Evolutionary conservation across 2,888 invertebrate species (phyloP).

Genomic region (Adineta ricciae): DNA sequence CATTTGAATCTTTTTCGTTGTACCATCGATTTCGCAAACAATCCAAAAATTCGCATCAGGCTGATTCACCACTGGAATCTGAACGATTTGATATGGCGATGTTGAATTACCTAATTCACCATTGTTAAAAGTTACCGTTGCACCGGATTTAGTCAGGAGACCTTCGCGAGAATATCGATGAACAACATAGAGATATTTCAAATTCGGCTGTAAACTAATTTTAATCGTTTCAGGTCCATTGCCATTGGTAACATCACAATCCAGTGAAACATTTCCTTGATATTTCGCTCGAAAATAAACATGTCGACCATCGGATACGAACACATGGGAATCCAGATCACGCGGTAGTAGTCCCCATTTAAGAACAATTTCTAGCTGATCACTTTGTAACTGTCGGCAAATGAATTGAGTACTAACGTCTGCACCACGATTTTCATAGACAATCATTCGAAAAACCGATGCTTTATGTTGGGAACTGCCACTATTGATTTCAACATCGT

Average conservation of each 20-base stretch:
- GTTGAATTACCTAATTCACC: background rate
- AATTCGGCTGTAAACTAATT: background rate
- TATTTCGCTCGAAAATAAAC: background rate
- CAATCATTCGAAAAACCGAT: background rate
- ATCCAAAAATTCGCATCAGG: background rate
- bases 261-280: background rate
- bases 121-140: background rate
- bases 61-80: background rate
- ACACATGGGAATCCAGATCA: background rate
- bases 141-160: background rate
- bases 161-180: background rate
- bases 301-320: background rate
- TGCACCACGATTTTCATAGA: background rate
- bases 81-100: background rate
- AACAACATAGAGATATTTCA: background rate
- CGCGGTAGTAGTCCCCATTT: background rate
- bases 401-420: background rate
- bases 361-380: background rate
- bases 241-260: background rate
- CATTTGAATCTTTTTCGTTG: background rate
- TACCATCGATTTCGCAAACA: background rate
- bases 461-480: background rate
- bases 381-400: background rate
- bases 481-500: background rate
- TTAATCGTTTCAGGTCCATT: background rate